phyloP scores from a whole-genome alignment of 2,797 vertebrate genomes.

The Sebastes umbrosus region DNA sequence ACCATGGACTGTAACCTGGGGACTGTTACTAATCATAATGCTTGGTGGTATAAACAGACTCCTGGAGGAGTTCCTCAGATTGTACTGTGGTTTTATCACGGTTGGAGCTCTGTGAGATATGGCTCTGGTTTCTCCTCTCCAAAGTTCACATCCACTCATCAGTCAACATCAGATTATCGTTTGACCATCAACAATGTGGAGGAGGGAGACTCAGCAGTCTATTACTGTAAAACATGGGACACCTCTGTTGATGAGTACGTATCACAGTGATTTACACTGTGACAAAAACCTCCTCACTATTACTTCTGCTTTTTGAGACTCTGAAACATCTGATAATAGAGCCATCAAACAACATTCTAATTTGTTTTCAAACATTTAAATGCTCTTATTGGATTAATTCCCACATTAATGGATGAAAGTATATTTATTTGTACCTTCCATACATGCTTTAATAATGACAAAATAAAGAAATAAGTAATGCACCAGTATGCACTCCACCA shows the following conservation, averaged over 20 bases:
- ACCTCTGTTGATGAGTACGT: accelerated
- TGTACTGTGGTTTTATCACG: neutral
- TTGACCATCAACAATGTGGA: conserved; percentile 53
- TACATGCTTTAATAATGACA: neutral
- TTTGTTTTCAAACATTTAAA: neutral
- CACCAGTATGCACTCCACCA: no score
- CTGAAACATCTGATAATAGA: no score
- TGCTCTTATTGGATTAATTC: neutral
- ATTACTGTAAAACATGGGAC: conserved; percentile 16
- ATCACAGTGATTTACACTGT: no score
- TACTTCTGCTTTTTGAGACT: no score
- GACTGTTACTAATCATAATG: neutral
- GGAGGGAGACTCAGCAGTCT: conserved; percentile 50
- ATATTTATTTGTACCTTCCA: neutral
- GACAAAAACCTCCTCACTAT: no score
- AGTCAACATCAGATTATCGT: conserved; percentile 35
- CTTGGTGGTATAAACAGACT: neutral
- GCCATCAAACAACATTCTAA: no score
- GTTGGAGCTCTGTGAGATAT: accelerated
- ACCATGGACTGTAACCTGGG: conserved; percentile 68
- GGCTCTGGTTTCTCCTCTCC: conserved; percentile 36
- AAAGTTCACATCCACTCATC: conserved; percentile 23
- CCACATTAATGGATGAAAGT: neutral
- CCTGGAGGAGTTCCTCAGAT: neutral
- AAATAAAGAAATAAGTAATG: no score